Percentiles rank a stretch among this genome's conserved stretches.
These are phyloP conservation scores for Solenopsis fugax DNA, from an alignment of 1,140 invertebrate species.

Conservation along the genomic window DNA sequence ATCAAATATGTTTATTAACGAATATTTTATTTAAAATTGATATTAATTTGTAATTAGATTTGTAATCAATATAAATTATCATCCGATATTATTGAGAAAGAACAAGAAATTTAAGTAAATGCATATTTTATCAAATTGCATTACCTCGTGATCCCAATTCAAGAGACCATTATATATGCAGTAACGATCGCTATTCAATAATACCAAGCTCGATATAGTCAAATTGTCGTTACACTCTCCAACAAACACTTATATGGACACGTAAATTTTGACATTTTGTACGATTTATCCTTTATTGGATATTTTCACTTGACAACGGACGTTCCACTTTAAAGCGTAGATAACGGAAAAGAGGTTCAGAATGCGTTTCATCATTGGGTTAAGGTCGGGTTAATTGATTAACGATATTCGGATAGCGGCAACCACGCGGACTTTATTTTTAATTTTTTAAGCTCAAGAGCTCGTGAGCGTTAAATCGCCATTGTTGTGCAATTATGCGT, in stretches of 20 bases:
- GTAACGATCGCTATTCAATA: neutral
- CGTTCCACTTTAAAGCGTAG: conserved; percentile 64
- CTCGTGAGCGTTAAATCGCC: conserved; percentile 5
- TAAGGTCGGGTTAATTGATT: conserved; percentile 65
- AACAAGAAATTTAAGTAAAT: neutral
- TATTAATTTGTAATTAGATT: neutral
- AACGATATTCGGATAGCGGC: conserved; percentile 15
- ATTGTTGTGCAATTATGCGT: neutral
- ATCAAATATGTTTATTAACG: neutral
- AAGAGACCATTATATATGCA: neutral
- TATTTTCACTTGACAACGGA: conserved; percentile 1
- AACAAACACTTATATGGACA: neutral
- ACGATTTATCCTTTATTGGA: conserved; percentile 11
- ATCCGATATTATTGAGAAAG: neutral
- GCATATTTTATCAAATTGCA: neutral
- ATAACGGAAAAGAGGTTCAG: conserved; percentile 37
- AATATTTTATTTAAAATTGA: neutral
- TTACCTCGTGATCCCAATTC: neutral
- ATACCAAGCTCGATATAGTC: conserved; percentile 18
- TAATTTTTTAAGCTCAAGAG: neutral
- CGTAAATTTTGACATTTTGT: neutral
- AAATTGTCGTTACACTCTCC: neutral
- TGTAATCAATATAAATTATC: neutral
- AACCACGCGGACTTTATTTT: conserved; percentile 15
- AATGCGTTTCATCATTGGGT: conserved; percentile 65